Evolutionary conservation across 2,888 invertebrate species (phyloP), one percentile per base, ranked within the genome.

Genomic region (Acanthosepion pharaonis): DNA sequence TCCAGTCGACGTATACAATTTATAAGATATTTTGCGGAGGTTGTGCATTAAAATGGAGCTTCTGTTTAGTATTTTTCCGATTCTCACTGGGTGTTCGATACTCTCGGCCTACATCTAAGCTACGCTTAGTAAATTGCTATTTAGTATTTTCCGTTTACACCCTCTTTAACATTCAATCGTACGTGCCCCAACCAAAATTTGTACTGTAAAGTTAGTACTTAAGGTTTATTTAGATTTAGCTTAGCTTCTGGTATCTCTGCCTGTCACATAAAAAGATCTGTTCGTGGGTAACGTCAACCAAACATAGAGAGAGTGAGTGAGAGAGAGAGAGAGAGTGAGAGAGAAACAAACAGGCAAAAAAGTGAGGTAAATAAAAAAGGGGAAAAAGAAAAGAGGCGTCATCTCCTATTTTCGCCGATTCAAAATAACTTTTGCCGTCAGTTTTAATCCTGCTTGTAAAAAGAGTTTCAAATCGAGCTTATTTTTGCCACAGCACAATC

Each of bases 131-230:
- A 42, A 42, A 42, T 42, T 2, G 42, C 42, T 78, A 78, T 78
- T 78, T 78, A n/a, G 78, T 78, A 78, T n/a, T 78, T 78, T 78
- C 8, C n/a, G 78, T 78, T n/a, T n/a, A 78, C 78, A 78, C 78
- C 78, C 78, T 78, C 78, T n/a, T n/a, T n/a, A 78, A 78, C 78
- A 78, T 78, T 78, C n/a, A 78, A 33, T n/a, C 78, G 78, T 78
- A 78, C 78, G 78, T 78, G 78, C 78, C n/a, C 78, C 78, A 33
- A 23, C n/a, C n/a, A n/a, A n/a, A 78, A 78, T 59, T 59, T 59
- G 59, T 20, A 59, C 59, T 23, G 78, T n/a, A 78, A 78, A 78
- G n/a, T 78, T n/a, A 78, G 78, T 78, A 78, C 78, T 78, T 78
- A 33, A 78, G 33, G 78, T 78, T 78, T n/a, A n/a, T 78, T 78